phyloP scores from a whole-genome alignment of 2,113 vertebrate genomes.

The Azemiops feae region DNA sequence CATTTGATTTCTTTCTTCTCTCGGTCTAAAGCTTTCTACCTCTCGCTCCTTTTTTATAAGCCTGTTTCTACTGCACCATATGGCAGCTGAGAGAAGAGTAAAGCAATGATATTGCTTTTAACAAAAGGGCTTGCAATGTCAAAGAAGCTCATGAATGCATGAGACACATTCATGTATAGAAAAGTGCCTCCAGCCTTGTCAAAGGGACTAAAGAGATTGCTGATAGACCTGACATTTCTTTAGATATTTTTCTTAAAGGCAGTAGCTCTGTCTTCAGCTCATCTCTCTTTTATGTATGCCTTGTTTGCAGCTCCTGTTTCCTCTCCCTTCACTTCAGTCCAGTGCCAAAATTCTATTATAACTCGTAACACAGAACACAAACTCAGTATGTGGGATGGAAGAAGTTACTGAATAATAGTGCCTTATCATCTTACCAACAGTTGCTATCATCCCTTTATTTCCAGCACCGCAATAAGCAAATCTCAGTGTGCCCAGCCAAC shows the following conservation, averaged over 20 bases:
- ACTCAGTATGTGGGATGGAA: slow-evolving; percentile 50
- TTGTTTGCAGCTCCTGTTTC: not conserved
- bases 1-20: slow-evolving; percentile 62
- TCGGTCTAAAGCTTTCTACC: slow-evolving; percentile 30
- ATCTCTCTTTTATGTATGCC: slow-evolving; percentile 2
- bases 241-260: slow-evolving; percentile 35
- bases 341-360: slow-evolving; percentile 51
- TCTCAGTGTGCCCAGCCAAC: not conserved
- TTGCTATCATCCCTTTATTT: not conserved
- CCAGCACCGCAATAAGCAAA: not conserved
- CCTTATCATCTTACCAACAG: slow-evolving; percentile 41
- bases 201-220: slow-evolving; percentile 56
- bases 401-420: slow-evolving; percentile 47
- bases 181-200: slow-evolving; percentile 69
- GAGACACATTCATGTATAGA: slow-evolving; percentile 74
- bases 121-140: slow-evolving; percentile 85
- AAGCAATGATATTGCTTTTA: slow-evolving; percentile 63
- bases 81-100: slow-evolving; percentile 85
- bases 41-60: slow-evolving; percentile 61
- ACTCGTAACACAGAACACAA: slow-evolving; percentile 41
- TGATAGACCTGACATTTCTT: slow-evolving; percentile 52
- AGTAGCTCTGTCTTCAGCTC: slow-evolving; percentile 50
- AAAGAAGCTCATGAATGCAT: slow-evolving; percentile 84
- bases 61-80: slow-evolving; percentile 77
- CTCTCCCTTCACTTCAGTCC: slow-evolving; percentile 27